Base-by-base conservation (phyloP, 2,888 invertebrate species). In the Galerucella calmariensis region DNA sequence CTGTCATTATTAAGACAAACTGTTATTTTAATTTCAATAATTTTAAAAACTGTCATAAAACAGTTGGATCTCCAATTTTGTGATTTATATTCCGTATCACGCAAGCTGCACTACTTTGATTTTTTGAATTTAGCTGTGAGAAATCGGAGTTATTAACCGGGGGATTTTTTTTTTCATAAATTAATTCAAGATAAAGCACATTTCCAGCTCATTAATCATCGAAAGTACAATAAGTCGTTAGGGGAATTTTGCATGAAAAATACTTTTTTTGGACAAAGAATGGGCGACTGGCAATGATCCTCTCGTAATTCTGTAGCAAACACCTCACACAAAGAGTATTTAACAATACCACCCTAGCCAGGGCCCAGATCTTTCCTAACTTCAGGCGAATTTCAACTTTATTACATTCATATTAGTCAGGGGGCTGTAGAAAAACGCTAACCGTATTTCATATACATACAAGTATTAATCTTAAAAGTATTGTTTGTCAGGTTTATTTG, bases 191-290 rank as follows among this genome's bases (percentile, higher is more conserved):
- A 80, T 79, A 81, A 81, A 81, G 75, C 78, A 79, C 72, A 80
- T 82, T 83, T 83, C 82, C 80, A 78, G 70, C 79, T 83, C 85
- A 84, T 85, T 84, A 84, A 85, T 85, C 85, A 85, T 82, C 71
- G 59, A 66, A 72, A 78, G 78, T 77, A 82, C 81, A 82, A 81
- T 81, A 78, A 81, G 80, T 81, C 81, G 80, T 81, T 79, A 81
- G 83, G 84, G 84, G 83, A 82, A 82, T 83, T 82, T 84, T 84
- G 84, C 84, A 84, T 84, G 84, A 82, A 85, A 84, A 84, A 83
- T 83, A 82, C 81, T 80, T 82, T 75, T 83, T 84, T 83, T 79
- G 76, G 76, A 83, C 83, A 84, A 83, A 82, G 83, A 83, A 78
- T 76, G 77, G 70, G 51, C 73, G 68, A 69, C 74, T 58, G 73